phyloP scores from a whole-genome alignment of 2,797 vertebrate genomes.

The Simalia tracyae region DNA sequence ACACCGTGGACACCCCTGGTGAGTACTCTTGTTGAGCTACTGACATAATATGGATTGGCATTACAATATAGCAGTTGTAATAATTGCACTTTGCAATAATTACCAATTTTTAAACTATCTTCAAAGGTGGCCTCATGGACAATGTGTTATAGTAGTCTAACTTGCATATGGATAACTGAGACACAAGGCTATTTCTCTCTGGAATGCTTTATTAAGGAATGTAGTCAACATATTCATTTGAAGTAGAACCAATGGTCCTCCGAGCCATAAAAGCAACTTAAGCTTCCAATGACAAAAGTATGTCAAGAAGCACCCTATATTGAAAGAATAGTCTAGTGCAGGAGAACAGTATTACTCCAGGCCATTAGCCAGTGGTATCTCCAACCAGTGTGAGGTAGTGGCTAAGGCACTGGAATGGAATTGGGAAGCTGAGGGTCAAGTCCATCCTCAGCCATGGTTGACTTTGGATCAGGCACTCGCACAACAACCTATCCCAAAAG shows the following conservation, averaged over 20 bases:
- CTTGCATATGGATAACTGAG: background rate
- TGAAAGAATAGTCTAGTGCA: background rate
- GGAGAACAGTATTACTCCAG: background rate
- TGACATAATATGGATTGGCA: background rate
- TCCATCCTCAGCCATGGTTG: too few species aligned
- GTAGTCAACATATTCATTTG: background rate
- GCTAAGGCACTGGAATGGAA: too few species aligned
- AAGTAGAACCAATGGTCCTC: background rate
- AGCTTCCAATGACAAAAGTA: background rate
- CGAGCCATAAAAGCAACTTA: background rate
- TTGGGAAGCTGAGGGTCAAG: too few species aligned
- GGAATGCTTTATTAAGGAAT: background rate
- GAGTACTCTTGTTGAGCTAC: too few species aligned
- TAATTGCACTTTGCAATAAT: background rate
- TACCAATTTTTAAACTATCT: background rate
- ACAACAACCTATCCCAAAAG: too few species aligned
- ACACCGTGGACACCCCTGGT: background rate
- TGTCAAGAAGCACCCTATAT: background rate
- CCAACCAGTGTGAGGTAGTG: background rate
- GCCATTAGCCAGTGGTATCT: background rate
- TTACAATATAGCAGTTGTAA: background rate
- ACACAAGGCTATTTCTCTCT: background rate
- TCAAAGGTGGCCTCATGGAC: background rate
- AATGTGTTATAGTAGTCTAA: background rate
- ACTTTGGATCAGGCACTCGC: too few species aligned